Evolutionary conservation across 1,140 invertebrate species (phyloP).

Genomic region (Euura lappo): DNA sequence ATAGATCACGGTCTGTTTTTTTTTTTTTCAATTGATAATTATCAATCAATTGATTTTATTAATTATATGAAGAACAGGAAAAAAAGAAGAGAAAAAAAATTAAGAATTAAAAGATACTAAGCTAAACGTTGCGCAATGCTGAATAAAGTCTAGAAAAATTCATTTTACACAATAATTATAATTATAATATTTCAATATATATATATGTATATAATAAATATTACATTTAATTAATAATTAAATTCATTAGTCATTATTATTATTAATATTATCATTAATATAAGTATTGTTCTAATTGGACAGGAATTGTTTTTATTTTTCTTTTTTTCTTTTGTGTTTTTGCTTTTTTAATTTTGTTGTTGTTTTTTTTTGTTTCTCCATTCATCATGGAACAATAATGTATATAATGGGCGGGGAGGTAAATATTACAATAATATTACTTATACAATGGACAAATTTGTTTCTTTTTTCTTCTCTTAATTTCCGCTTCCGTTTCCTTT

Average conservation of each 20-base stretch:
- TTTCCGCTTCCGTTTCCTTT: too few relatives aligned
- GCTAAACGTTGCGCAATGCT: background rate
- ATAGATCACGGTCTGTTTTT: too few relatives aligned
- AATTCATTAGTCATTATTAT: background rate
- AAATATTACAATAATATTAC: too few relatives aligned
- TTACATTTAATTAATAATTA: slow-evolving; percentile 6
- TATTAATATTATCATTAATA: slow-evolving; percentile 32
- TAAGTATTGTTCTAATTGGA: slow-evolving; percentile 58
- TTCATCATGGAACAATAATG: background rate
- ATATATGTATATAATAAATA: background rate
- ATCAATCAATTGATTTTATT: too few relatives aligned
- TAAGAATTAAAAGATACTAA: background rate
- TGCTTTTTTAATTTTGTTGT: slow-evolving; percentile 37
- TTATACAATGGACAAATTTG: too few relatives aligned
- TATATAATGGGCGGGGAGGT: too few relatives aligned
- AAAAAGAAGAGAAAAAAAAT: too few relatives aligned
- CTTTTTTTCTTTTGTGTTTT: slow-evolving; percentile 41
- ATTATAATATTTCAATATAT: background rate
- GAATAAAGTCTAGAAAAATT: background rate
- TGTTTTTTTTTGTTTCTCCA: slow-evolving; percentile 33
- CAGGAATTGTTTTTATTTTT: slow-evolving; percentile 47
- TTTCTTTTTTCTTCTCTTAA: too few relatives aligned
- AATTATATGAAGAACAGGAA: too few relatives aligned
- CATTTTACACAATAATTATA: background rate
- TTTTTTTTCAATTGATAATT: too few relatives aligned